Percentiles rank a stretch among this genome's conserved stretches.
phyloP scores from a whole-genome alignment of 2,113 vertebrate genomes.

The Sminthopsis crassicaudata region DNA sequence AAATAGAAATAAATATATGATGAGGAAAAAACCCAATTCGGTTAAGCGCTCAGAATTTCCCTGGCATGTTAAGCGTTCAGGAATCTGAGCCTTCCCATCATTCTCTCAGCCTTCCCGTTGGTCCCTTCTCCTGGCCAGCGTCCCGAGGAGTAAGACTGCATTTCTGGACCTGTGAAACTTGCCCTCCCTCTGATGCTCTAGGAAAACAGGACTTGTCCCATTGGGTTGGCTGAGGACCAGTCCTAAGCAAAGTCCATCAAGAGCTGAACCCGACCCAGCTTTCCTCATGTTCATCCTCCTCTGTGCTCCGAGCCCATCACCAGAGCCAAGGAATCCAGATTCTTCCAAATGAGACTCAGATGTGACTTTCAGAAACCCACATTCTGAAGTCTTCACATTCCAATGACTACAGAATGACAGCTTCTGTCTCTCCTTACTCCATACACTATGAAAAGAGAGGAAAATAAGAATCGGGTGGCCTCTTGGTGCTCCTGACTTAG shows the following conservation, averaged over 20 bases:
- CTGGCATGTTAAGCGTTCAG: background rate
- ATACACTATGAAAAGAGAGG: background rate
- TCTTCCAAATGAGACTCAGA: conserved; percentile 68
- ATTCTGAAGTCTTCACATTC: conserved; percentile 4
- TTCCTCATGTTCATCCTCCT: conserved; percentile 22
- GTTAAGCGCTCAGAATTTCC: background rate
- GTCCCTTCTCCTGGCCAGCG: conserved; percentile 16
- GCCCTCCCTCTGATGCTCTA: background rate
- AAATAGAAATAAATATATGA: background rate
- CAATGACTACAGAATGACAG: conserved; percentile 20
- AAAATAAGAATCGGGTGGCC: background rate
- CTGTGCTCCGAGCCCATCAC: background rate
- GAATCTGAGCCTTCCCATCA: background rate
- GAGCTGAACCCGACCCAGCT: background rate
- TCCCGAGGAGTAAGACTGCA: background rate
- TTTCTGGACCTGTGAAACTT: background rate
- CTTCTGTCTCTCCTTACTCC: background rate
- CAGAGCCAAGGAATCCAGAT: conserved; percentile 51
- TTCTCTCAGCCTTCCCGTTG: background rate
- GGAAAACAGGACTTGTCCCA: background rate
- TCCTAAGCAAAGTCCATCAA: background rate
- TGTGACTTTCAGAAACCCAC: conserved; percentile 58
- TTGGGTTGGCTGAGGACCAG: background rate
- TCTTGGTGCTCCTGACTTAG: background rate
- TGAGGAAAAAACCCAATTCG: background rate